These are phyloP conservation scores for Poecilia gillii DNA, from an alignment of 2,797 vertebrate species.

Conservation along the genomic window DNA sequence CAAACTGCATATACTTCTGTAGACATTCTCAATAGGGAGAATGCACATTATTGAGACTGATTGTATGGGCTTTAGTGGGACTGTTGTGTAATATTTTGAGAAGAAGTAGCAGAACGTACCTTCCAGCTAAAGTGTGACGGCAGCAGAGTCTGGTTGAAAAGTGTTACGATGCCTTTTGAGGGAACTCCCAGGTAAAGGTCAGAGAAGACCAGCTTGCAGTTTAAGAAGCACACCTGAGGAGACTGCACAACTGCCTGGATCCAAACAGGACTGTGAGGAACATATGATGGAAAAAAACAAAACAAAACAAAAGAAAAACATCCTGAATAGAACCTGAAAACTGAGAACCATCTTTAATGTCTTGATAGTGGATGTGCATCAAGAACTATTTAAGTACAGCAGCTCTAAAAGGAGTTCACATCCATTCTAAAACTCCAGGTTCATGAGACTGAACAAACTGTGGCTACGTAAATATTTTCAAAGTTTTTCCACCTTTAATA, in stretches of 20 bases:
- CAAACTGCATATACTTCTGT: background rate
- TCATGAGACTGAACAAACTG: background rate
- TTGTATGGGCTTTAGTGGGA: background rate
- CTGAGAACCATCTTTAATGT: background rate
- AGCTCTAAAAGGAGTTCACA: background rate
- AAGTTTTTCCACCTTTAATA: background rate
- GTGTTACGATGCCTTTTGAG: conserved; percentile 60
- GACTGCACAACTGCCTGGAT: conserved; percentile 88
- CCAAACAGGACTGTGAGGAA: conserved; percentile 83
- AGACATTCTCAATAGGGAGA: background rate
- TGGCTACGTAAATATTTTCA: background rate
- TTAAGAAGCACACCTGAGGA: conserved; percentile 85
- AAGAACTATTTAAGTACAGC: background rate
- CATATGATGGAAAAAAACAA: background rate
- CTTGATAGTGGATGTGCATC: background rate
- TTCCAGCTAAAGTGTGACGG: conserved; percentile 87
- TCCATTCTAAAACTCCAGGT: background rate
- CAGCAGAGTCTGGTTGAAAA: conserved; percentile 90
- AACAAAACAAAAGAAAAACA: background rate
- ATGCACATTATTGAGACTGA: background rate
- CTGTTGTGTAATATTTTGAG: background rate
- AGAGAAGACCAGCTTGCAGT: conserved; percentile 79
- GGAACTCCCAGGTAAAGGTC: conserved; percentile 86
- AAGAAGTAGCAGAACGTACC: conserved; percentile 35
- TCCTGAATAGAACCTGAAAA: background rate